These are phyloP conservation scores for Lates japonicus DNA, from an alignment of 2,797 vertebrate species.

Conservation along the genomic window DNA sequence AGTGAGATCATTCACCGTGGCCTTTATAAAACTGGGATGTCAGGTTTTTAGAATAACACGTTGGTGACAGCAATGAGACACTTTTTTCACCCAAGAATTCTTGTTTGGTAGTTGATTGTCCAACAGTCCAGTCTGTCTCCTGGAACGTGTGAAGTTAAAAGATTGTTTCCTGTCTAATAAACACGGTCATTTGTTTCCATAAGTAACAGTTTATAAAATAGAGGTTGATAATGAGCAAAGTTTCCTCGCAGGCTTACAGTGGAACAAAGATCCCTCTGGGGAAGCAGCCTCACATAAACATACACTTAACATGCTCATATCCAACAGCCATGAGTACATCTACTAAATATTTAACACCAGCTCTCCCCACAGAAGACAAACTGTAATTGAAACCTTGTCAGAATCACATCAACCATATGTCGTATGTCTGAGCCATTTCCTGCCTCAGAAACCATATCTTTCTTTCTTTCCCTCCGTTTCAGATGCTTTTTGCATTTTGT, in stretches of 20 bases:
- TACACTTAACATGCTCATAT: conserved; percentile 44
- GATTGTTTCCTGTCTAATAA: neutral
- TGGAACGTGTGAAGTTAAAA: neutral
- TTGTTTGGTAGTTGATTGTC: neutral
- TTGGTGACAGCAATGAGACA: neutral
- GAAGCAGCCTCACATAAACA: conserved; percentile 22
- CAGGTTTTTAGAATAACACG: neutral
- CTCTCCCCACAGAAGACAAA: conserved; percentile 36
- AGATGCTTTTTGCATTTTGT: neutral
- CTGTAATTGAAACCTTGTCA: conserved; percentile 58
- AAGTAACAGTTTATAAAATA: conserved; percentile 19
- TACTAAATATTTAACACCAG: conserved; percentile 64
- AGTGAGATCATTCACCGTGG: neutral
- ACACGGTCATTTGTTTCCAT: conserved; percentile 1
- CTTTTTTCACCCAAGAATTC: neutral
- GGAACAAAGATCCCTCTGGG: conserved; percentile 36
- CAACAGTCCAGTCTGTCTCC: neutral
- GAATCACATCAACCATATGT: conserved; percentile 46
- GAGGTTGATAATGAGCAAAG: conserved; percentile 6
- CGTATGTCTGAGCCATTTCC: conserved; percentile 42
- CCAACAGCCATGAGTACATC: conserved; percentile 23
- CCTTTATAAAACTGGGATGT: neutral
- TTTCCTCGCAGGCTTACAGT: conserved; percentile 14
- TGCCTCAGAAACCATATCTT: conserved; percentile 1
- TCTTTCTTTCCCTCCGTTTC: neutral